Conservation (phyloP, 1,140 invertebrate genomes). For the Scaptodrosophila lebanonensis region DNA sequence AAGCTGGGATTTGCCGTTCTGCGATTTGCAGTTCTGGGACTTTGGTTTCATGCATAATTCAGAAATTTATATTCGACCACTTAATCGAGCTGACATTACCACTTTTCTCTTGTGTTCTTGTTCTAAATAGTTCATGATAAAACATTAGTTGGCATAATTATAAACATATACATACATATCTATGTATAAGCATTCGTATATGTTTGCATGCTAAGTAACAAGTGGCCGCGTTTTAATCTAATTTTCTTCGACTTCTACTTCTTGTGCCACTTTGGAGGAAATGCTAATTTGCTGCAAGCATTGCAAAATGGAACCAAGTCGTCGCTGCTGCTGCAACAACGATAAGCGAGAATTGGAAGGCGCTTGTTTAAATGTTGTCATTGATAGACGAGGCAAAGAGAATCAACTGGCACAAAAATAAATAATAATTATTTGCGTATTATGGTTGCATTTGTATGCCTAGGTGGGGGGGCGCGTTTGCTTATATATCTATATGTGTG, state of each 20-base stretch:
- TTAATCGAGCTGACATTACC: no score
- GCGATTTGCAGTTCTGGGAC: no score
- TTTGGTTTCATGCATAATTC: no score
- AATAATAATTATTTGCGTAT: no score
- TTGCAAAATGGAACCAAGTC: conserved; percentile 65
- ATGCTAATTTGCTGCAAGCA: conserved; percentile 55
- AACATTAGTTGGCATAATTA: no score
- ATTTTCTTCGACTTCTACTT: conserved; percentile 1
- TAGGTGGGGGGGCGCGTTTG: no score
- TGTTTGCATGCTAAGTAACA: no score
- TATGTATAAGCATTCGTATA: conserved; percentile 16
- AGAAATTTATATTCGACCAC: no score
- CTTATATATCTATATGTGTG: no score
- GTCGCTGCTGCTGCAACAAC: background rate
- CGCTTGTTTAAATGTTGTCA: conserved; percentile 29
- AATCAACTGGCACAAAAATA: conserved; percentile 57
- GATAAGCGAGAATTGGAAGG: conserved; percentile 40
- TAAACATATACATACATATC: background rate
- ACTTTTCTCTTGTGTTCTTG: conserved; percentile 1
- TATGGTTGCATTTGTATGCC: no score
- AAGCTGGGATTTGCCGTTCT: no score
- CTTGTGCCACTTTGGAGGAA: conserved; percentile 47
- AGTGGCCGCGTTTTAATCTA: no score
- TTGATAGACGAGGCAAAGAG: conserved; percentile 39
- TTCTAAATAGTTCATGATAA: background rate